Evolutionary conservation across 2,797 vertebrate genomes (phyloP).

Genomic region (Aldrovandia affinis): DNA sequence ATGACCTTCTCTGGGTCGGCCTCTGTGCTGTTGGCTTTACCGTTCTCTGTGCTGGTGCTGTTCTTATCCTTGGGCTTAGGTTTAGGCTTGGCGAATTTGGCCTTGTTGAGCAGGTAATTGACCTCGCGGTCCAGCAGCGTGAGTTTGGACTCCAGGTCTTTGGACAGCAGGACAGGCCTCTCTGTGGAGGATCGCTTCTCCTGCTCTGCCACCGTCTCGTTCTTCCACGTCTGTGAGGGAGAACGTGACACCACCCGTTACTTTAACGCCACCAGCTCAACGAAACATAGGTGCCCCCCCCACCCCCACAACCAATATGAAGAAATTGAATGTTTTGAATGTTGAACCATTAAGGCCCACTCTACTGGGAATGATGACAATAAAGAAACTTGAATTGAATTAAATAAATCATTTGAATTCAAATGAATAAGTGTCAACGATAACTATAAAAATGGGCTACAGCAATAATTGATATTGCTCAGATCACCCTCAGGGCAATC

Average conservation of each 20-base stretch:
- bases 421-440: too few species aligned
- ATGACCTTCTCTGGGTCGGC: constrained; percentile 78
- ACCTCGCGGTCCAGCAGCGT: constrained; percentile 89
- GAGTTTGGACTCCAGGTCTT: constrained; percentile 92
- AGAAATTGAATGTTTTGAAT: too few species aligned
- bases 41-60: constrained; percentile 71
- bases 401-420: too few species aligned
- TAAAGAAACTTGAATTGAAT: too few species aligned
- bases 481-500: too few species aligned
- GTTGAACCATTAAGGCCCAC: too few species aligned
- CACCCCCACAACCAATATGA: too few species aligned
- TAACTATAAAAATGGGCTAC: too few species aligned
- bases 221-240: constrained; percentile 85
- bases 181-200: constrained; percentile 81
- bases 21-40: constrained; percentile 68
- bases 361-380: too few species aligned
- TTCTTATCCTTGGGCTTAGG: constrained; percentile 78
- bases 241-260: not conserved
- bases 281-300: too few species aligned
- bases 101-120: constrained; percentile 95
- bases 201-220: constrained; percentile 86
- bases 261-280: not conserved
- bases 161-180: constrained; percentile 87
- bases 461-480: too few species aligned
- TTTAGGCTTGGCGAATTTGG: constrained; percentile 93